Conservation (phyloP, 1,140 invertebrate genomes). For the Elymnias hypermnestra region DNA sequence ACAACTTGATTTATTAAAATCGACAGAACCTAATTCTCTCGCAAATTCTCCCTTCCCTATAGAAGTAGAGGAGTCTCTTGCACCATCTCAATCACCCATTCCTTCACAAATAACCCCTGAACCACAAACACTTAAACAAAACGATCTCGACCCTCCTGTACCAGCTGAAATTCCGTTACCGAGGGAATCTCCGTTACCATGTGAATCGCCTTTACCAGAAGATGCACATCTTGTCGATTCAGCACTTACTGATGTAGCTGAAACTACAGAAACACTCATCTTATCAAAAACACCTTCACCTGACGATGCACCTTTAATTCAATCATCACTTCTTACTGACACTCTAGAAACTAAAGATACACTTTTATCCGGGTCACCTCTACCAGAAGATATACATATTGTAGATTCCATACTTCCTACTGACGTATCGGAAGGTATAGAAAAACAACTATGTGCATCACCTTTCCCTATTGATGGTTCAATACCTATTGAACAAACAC, state of each 20-base stretch:
- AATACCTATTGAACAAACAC: constrained; percentile 16
- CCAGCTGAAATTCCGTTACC: constrained; percentile 38
- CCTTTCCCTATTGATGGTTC: constrained; percentile 16
- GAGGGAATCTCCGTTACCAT: constrained; percentile 32
- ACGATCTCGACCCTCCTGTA: constrained; percentile 13
- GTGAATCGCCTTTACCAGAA: constrained; percentile 24
- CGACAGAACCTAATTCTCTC: constrained; percentile 9
- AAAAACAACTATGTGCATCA: constrained; percentile 10
- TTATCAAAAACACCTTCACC: constrained; percentile 2
- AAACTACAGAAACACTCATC: not conserved
- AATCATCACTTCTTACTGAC: too few relatives aligned
- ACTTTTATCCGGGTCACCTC: constrained; percentile 23
- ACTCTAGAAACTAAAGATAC: too few relatives aligned
- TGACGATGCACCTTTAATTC: too few relatives aligned
- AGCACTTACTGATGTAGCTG: constrained; percentile 1
- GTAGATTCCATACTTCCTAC: constrained; percentile 1
- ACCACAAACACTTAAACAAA: constrained; percentile 14
- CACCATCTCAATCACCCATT: constrained; percentile 21
- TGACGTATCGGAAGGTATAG: not conserved
- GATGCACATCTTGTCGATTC: constrained; percentile 7
- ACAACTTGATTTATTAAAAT: constrained; percentile 6
- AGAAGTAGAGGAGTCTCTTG: constrained; percentile 12
- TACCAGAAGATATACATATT: constrained; percentile 1
- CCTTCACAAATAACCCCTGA: constrained; percentile 13
- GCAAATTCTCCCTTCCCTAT: constrained; percentile 8